Conservation (phyloP, 2,888 invertebrate genomes). For the Margaritifera margaritifera region DNA sequence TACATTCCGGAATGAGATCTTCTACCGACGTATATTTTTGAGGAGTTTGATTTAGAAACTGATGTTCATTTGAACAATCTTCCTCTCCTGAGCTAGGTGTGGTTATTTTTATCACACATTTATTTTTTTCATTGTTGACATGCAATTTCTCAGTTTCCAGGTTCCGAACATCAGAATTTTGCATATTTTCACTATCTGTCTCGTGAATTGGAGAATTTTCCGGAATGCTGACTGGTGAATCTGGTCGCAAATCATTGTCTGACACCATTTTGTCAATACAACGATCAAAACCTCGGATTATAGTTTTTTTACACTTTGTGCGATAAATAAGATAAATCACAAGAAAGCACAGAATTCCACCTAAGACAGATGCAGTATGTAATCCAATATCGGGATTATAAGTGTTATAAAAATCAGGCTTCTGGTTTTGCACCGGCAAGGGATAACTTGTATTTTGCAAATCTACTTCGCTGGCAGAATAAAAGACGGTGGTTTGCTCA, state of each 20-base stretch:
- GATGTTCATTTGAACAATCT: too few relatives aligned
- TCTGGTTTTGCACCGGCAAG: too few relatives aligned
- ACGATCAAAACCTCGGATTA: constrained; percentile 21
- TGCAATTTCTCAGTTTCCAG: neutral
- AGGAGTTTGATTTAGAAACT: too few relatives aligned
- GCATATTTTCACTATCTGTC: constrained; percentile 3
- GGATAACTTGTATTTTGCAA: too few relatives aligned
- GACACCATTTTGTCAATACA: constrained; percentile 33
- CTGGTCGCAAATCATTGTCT: constrained; percentile 8
- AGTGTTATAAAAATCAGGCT: constrained; percentile 39
- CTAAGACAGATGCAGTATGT: constrained; percentile 55
- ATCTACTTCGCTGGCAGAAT: too few relatives aligned
- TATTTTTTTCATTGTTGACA: neutral
- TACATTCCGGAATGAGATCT: neutral
- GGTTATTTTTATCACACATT: too few relatives aligned
- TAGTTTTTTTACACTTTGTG: constrained; percentile 45
- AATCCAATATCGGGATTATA: constrained; percentile 57
- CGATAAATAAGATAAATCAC: constrained; percentile 52
- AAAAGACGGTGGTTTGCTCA: too few relatives aligned
- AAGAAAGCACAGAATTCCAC: constrained; percentile 51
- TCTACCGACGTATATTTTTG: neutral
- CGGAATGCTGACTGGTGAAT: constrained; percentile 19
- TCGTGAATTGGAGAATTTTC: constrained; percentile 7
- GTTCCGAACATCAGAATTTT: constrained; percentile 1
- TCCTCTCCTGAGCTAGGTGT: too few relatives aligned